Percentiles rank a stretch among this genome's conserved stretches.
Conservation (phyloP, 2,888 invertebrate species). For the Gerosis bhagava region DNA sequence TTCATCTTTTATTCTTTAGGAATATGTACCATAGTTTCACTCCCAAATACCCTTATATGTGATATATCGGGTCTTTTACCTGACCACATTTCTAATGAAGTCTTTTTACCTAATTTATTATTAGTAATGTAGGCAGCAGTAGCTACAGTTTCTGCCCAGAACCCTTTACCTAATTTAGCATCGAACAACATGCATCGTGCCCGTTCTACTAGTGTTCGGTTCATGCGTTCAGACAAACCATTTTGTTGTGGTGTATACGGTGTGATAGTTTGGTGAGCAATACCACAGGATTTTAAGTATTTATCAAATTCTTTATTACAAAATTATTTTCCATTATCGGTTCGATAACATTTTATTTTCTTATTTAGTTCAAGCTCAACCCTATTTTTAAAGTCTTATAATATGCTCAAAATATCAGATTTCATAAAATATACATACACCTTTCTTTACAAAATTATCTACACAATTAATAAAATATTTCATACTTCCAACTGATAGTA, state of each 20-base stretch:
- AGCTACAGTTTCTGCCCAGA: slow-evolving; percentile 35
- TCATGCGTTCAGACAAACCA: slow-evolving; percentile 43
- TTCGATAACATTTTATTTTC: slow-evolving; percentile 29
- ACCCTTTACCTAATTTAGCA: slow-evolving; percentile 26
- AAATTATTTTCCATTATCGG: slow-evolving; percentile 34
- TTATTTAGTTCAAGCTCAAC: slow-evolving; percentile 29
- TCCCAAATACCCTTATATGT: slow-evolving; percentile 47
- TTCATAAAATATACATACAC: slow-evolving; percentile 32
- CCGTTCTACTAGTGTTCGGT: slow-evolving; percentile 33
- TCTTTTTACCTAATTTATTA: slow-evolving; percentile 10
- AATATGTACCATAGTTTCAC: slow-evolving; percentile 33
- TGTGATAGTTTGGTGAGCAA: slow-evolving; percentile 37
- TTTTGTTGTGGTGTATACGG: slow-evolving; percentile 46
- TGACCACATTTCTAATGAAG: slow-evolving; percentile 43
- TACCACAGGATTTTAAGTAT: slow-evolving; percentile 35
- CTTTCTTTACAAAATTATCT: slow-evolving; percentile 31
- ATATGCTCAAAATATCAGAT: slow-evolving; percentile 20
- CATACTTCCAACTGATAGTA: slow-evolving; percentile 30
- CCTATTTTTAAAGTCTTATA: slow-evolving; percentile 29
- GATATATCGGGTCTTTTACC: slow-evolving; percentile 41
- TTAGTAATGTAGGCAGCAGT: slow-evolving; percentile 33
- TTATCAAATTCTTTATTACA: slow-evolving; percentile 29
- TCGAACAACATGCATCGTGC: slow-evolving; percentile 34
- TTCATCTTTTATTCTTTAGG: slow-evolving; percentile 24
- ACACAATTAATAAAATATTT: slow-evolving; percentile 35